phyloP scores from a whole-genome alignment of 2,888 invertebrate genomes.

The Trissolcus japonicus region DNA sequence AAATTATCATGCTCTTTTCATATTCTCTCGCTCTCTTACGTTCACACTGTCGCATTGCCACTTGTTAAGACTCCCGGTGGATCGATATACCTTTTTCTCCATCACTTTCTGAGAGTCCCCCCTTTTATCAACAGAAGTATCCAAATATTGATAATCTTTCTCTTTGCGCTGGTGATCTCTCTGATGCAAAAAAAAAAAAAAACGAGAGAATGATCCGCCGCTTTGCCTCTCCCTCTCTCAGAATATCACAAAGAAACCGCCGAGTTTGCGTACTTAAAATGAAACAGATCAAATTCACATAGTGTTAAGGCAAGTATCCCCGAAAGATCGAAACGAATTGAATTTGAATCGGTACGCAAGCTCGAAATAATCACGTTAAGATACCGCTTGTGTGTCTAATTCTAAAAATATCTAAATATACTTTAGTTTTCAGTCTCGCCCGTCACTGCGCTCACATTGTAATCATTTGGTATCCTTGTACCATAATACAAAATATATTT shows the following conservation, averaged over 20 bases:
- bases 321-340: constrained; percentile 35
- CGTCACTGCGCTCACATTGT: constrained; percentile 56
- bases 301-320: constrained; percentile 21
- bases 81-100: constrained; percentile 13
- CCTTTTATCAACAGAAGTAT: neutral
- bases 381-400: constrained; percentile 21
- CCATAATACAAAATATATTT: constrained; percentile 72
- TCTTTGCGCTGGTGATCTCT: constrained; percentile 1
- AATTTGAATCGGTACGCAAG: constrained; percentile 40
- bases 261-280: constrained; percentile 21
- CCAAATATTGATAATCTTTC: constrained; percentile 3
- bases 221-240: constrained; percentile 10
- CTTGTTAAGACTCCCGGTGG: constrained; percentile 30
- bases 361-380: constrained; percentile 38
- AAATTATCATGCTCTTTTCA: constrained; percentile 37
- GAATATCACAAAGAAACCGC: constrained; percentile 15
- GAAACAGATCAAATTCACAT: constrained; percentile 20
- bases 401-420: constrained; percentile 43
- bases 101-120: constrained; percentile 16
- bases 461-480: constrained; percentile 66
- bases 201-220: constrained; percentile 1
- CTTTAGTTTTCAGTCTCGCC: constrained; percentile 51
- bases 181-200: constrained; percentile 2
- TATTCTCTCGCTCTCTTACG: constrained; percentile 19
- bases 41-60: constrained; percentile 16